Evolutionary conservation across 2,113 vertebrate genomes (phyloP).

Genomic region (Podocnemis expansa): DNA sequence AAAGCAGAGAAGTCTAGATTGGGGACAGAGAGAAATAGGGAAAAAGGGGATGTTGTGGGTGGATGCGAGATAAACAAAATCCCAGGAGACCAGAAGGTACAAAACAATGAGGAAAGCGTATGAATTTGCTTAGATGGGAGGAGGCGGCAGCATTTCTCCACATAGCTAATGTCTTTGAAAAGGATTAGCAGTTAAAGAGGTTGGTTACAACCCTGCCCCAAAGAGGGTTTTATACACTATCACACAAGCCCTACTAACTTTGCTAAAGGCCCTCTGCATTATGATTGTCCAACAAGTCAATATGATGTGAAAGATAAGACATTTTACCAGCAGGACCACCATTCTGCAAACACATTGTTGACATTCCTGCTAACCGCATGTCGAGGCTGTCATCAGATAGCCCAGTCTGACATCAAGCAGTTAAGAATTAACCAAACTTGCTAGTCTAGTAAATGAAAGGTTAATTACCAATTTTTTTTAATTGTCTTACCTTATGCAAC

Average conservation of each 20-base stretch:
- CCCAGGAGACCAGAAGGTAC: not conserved
- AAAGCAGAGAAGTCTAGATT: not conserved
- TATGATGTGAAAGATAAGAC: not conserved
- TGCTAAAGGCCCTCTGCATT: not conserved
- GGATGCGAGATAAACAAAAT: no score
- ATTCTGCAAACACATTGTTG: not conserved
- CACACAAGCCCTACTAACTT: not conserved
- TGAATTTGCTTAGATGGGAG: not conserved
- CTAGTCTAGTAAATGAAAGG: not conserved
- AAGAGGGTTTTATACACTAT: not conserved
- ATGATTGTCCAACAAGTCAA: not conserved
- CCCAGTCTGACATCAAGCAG: not conserved
- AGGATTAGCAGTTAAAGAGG: no score
- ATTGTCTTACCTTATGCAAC: accelerated
- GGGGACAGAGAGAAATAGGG: not conserved
- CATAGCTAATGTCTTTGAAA: accelerated
- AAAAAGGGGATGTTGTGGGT: no score
- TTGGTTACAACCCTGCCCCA: no score
- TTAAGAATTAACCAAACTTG: not conserved
- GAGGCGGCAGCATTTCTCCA: not conserved
- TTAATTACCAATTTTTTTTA: accelerated
- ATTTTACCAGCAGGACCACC: not conserved
- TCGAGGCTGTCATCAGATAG: no score
- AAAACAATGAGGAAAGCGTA: not conserved
- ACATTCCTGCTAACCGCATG: accelerated